These are phyloP conservation scores for Hipposideros armiger DNA, from an alignment of 2,113 vertebrate species.

Conservation along the genomic window DNA sequence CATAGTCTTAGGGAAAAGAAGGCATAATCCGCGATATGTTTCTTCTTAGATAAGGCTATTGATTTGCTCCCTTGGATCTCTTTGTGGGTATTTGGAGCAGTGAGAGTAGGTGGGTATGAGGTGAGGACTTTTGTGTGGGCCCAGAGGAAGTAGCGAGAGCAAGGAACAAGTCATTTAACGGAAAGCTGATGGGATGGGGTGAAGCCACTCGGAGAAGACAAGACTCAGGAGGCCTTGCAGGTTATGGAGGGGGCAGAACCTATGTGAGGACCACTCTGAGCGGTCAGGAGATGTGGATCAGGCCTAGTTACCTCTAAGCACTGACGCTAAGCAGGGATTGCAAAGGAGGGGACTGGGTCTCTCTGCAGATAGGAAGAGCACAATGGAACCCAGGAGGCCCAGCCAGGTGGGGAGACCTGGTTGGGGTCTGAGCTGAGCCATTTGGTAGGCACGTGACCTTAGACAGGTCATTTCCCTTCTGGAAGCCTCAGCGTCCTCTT, in stretches of 20 bases:
- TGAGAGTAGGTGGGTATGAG: neutral
- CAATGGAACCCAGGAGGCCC: neutral
- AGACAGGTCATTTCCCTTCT: neutral
- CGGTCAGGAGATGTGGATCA: neutral
- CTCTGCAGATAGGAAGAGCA: neutral
- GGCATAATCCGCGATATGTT: neutral
- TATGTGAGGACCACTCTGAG: neutral
- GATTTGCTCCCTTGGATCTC: neutral
- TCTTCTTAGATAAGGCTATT: neutral
- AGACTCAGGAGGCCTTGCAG: neutral
- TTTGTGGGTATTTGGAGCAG: neutral
- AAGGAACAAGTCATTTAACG: neutral
- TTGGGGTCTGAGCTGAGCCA: too few species aligned
- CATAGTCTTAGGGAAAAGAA: neutral
- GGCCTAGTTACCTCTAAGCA: neutral
- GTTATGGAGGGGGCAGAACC: neutral
- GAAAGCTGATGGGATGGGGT: neutral
- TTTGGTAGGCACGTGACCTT: neutral
- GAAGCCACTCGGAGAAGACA: neutral
- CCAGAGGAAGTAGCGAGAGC: neutral
- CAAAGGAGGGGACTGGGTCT: neutral
- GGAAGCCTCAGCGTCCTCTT: neutral
- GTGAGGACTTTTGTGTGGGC: neutral
- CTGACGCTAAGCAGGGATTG: neutral
- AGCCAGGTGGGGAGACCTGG: neutral